phyloP scores from a whole-genome alignment of 1,140 invertebrate species.

The Eupeodes corollae region DNA sequence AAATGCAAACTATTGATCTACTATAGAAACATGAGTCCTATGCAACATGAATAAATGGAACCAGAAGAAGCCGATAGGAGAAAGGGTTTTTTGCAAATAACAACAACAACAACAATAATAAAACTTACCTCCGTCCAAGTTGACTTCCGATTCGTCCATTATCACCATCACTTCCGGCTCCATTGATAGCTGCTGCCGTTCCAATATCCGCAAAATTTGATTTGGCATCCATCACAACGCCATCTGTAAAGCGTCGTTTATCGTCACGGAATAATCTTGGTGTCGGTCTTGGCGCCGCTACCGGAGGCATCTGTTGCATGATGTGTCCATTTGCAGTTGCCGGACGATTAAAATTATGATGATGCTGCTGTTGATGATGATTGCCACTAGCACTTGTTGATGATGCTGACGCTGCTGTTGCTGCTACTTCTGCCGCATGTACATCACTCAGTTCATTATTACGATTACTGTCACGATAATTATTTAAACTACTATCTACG shows the following conservation, averaged over 20 bases:
- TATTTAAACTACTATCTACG: too few species aligned
- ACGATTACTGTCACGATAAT: neutral
- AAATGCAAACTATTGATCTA: too few species aligned
- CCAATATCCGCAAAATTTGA: neutral
- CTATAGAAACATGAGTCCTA: too few species aligned
- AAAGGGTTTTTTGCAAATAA: too few species aligned
- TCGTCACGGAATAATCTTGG: conserved; percentile 3
- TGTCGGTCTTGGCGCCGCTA: neutral
- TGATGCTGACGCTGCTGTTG: too few species aligned
- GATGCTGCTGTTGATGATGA: neutral
- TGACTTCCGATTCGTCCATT: neutral
- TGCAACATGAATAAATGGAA: too few species aligned
- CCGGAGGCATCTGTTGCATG: too few species aligned
- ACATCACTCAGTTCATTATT: neutral
- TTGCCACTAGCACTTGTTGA: neutral
- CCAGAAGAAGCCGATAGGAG: too few species aligned
- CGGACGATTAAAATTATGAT: conserved; percentile 1
- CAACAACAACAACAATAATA: too few species aligned
- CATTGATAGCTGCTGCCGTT: too few species aligned
- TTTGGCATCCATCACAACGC: neutral
- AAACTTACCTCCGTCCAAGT: conserved; percentile 3
- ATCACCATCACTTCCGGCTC: neutral
- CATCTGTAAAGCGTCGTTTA: conserved; percentile 3
- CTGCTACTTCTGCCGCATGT: neutral
- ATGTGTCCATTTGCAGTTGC: neutral